Conservation (phyloP, 2,797 vertebrate genomes). For the Syndactyla subalaris region DNA sequence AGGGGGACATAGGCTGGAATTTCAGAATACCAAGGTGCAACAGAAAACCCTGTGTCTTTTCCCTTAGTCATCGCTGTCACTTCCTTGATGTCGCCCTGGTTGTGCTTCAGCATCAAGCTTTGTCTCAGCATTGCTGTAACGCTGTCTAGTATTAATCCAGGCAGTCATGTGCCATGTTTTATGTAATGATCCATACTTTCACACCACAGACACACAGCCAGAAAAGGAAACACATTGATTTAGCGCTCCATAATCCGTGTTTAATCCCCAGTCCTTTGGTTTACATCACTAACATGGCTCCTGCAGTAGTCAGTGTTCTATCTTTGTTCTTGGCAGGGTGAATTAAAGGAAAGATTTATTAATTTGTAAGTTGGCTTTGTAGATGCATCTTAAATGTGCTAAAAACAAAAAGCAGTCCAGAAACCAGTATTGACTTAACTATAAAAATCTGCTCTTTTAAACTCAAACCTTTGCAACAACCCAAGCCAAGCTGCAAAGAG, state of each 20-base stretch:
- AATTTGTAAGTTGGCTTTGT: conserved; percentile 52
- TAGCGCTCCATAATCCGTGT: conserved; percentile 42
- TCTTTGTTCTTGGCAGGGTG: conserved; percentile 50
- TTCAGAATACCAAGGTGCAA: background rate
- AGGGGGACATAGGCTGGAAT: background rate
- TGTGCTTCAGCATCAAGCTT: background rate
- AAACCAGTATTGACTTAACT: conserved; percentile 15
- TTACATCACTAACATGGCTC: conserved; percentile 56
- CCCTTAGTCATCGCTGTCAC: background rate
- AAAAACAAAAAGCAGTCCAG: conserved; percentile 11
- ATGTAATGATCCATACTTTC: conserved; percentile 43
- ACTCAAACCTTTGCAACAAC: background rate
- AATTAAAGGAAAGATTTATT: conserved; percentile 60
- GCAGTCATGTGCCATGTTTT: conserved; percentile 14
- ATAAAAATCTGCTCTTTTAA: conserved; percentile 22
- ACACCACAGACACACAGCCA: conserved; percentile 46
- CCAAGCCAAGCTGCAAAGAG: conserved; percentile 3
- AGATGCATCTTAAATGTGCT: conserved; percentile 37
- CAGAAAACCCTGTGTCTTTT: background rate
- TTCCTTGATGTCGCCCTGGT: background rate
- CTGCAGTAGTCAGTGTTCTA: conserved; percentile 49
- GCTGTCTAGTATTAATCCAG: background rate
- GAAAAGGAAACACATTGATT: conserved; percentile 65
- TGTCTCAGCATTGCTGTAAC: background rate
- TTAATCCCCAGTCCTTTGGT: conserved; percentile 62